Evolutionary conservation across 2,888 invertebrate genomes (phyloP), one percentile per base, ranked within the genome.

Genomic region (Adineta ricciae): DNA sequence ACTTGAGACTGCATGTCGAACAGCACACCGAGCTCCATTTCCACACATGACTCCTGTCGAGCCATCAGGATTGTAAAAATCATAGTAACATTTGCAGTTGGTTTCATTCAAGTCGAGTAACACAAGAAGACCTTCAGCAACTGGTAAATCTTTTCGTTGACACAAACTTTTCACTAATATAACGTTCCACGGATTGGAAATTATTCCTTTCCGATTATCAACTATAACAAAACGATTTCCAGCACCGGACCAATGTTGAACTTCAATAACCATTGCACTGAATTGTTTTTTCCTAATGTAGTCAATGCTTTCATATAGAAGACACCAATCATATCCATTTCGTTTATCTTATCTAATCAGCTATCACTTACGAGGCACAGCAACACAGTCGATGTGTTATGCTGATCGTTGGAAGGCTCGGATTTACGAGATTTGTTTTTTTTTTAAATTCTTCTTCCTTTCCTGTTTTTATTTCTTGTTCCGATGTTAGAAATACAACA

Each of bases 211-310:
- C 24, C 83, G 84, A 73, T 86, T 86, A 83, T 88, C 86, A 14
- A 87, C 82, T 64, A 87, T 78, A 49, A 88, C 85, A 84, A 88
- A 87, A 73, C 88, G 87, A 85, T 88, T 88, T 54, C 87, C 88
- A 11, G 87, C 86, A 21, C 87, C 88, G 56, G 73, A 73, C 73
- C 73, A 73, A 73, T 73, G 73, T 19, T 73, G 21, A 73, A 73
- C 38, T 38, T 73, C 73, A 38, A 73, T 38, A 21, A 36, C 8
- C 56, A 56, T 56, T 8, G 14, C 2, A 56, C 4, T 56, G 2
- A 27, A 11, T 3, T 27, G 2, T 27, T 27, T 54, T 21, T n/a
- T n/a, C 46, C 5, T 11, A 46, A 46, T 46, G 46, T 46, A 46
- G 46, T 46, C 11, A 46, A 46, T 46, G 11, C 11, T 46, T 46